A percentile compares a stretch with the other conserved stretches of the same genome.
These are phyloP conservation scores for Drosophila subquinaria DNA, from an alignment of 2,888 invertebrate species.

Conservation along the genomic window DNA sequence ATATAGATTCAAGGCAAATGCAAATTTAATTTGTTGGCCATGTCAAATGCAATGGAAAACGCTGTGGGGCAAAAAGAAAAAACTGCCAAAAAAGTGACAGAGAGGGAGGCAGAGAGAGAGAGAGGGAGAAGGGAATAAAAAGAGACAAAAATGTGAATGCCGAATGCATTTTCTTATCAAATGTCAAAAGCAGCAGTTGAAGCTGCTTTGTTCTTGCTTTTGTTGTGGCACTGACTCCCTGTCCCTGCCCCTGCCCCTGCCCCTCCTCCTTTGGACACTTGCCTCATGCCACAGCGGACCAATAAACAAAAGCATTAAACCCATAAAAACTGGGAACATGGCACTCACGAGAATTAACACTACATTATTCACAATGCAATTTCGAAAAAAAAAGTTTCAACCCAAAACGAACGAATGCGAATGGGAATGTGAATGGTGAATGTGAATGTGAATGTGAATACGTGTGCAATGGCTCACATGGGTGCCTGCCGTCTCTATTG, in stretches of 20 bases:
- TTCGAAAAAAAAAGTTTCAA: constrained; percentile 71
- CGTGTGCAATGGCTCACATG: constrained; percentile 70
- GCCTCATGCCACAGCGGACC: constrained; percentile 74
- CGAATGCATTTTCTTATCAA: constrained; percentile 74
- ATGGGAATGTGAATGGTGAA: constrained; percentile 19
- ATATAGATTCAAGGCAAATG: constrained; percentile 33
- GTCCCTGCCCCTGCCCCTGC: not conserved
- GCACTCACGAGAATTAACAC: constrained; percentile 84
- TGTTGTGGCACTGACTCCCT: constrained; percentile 1
- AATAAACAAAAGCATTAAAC: constrained; percentile 82
- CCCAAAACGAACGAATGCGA: constrained; percentile 59
- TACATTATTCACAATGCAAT: constrained; percentile 83
- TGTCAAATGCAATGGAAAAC: constrained; percentile 21
- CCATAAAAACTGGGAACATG: constrained; percentile 81
- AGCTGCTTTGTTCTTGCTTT: constrained; percentile 11
- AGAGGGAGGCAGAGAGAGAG: not conserved
- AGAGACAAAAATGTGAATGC: constrained; percentile 13
- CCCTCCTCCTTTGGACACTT: constrained; percentile 6
- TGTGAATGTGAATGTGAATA: constrained; percentile 19
- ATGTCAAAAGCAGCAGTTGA: constrained; percentile 35
- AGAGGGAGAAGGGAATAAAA: not conserved
- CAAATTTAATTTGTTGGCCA: constrained; percentile 56
- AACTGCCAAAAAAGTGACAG: not conserved
- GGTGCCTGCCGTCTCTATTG: constrained; percentile 60
- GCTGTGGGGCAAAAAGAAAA: not conserved